phyloP scores from a whole-genome alignment of 1,140 invertebrate species.

The Halesus radiatus region DNA sequence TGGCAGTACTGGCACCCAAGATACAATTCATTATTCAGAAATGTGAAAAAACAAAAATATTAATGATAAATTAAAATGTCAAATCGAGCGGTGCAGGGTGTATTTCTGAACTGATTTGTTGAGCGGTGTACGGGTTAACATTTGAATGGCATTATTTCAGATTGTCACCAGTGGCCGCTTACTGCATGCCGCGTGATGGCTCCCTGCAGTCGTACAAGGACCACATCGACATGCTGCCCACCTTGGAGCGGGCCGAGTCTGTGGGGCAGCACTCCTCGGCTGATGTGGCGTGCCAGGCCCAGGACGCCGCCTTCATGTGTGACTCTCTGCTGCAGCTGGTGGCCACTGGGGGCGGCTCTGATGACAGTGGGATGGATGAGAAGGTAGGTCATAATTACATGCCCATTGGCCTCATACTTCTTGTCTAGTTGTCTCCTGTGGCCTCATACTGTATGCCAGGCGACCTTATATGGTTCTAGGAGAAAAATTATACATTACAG shows the following conservation, averaged over 20 bases:
- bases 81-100: too few species aligned
- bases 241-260: slow-evolving; percentile 83
- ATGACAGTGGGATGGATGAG: slow-evolving; percentile 76
- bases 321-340: slow-evolving; percentile 87
- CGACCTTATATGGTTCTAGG: too few species aligned
- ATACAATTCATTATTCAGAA: too few species aligned
- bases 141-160: slow-evolving; percentile 59
- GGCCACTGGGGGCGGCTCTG: slow-evolving; percentile 72
- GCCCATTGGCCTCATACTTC: not conserved
- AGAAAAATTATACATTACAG: too few species aligned
- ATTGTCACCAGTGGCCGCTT: slow-evolving; percentile 77
- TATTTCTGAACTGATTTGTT: too few species aligned
- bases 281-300: slow-evolving; percentile 83
- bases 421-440: too few species aligned
- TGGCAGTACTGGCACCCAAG: too few species aligned
- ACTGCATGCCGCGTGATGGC: slow-evolving; percentile 88
- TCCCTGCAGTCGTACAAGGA: slow-evolving; percentile 83
- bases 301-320: slow-evolving; percentile 83
- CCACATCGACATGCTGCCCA: slow-evolving; percentile 82
- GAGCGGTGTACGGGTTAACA: too few species aligned
- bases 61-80: too few species aligned
- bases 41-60: too few species aligned
- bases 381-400: slow-evolving; percentile 75
- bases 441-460: too few species aligned
- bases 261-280: slow-evolving; percentile 94